Evolutionary conservation across 2,113 vertebrate species (phyloP).

Genomic region (Isichthys henryi): DNA sequence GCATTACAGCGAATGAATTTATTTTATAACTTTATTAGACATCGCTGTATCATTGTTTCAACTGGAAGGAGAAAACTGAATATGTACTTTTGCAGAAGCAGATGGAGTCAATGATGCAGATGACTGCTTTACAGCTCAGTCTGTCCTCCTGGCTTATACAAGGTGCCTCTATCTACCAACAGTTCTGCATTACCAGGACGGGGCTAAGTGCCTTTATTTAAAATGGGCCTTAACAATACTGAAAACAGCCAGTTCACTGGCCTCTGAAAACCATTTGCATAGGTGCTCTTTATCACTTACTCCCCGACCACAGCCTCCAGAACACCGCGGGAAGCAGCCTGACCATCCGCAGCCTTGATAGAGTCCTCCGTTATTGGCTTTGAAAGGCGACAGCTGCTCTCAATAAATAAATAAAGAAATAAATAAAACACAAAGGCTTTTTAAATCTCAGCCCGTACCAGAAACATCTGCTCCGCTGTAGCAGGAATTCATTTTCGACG

Average conservation of each 20-base stretch:
- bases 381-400: slow-evolving; percentile 15
- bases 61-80: background rate
- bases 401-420: slow-evolving; percentile 12
- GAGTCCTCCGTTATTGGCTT: background rate
- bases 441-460: slow-evolving; percentile 5
- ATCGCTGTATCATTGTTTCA: background rate
- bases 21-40: slow-evolving; percentile 37
- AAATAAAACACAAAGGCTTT: background rate
- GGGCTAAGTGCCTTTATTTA: background rate
- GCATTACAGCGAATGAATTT: slow-evolving; percentile 69
- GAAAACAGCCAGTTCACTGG: background rate
- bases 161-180: background rate
- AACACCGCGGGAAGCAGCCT: background rate
- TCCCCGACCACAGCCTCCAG: background rate
- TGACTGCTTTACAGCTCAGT: background rate
- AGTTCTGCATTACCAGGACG: background rate
- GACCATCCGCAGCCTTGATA: background rate
- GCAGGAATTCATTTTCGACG: slow-evolving; percentile 16
- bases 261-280: background rate
- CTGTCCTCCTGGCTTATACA: background rate
- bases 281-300: too few relatives aligned
- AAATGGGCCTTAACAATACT: background rate
- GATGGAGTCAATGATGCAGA: background rate
- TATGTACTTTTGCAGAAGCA: background rate
- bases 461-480: slow-evolving; percentile 21